Percentiles rank a stretch among this genome's conserved stretches.
Evolutionary conservation across 2,113 vertebrate genomes (phyloP).

Genomic region (Salvelinus sp.): DNA sequence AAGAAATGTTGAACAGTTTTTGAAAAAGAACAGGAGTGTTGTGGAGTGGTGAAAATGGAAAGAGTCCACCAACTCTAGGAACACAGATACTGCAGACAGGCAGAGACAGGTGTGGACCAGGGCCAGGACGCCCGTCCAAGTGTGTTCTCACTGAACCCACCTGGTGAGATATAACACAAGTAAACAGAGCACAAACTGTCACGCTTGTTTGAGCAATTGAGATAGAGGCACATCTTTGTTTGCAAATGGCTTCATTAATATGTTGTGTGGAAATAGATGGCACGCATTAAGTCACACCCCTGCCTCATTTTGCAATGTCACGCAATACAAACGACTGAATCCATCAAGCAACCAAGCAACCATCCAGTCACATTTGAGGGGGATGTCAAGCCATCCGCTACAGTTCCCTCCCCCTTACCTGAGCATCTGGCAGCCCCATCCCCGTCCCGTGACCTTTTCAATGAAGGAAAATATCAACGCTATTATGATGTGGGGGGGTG

Average conservation of each 20-base stretch:
- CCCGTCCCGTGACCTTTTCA: conserved; percentile 48
- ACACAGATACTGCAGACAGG: not conserved
- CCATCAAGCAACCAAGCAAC: conserved; percentile 33
- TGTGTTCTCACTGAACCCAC: not conserved
- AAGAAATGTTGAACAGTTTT: not conserved
- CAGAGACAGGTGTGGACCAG: not conserved
- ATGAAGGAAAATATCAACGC: conserved; percentile 47
- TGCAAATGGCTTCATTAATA: conserved; percentile 56
- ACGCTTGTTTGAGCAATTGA: no score
- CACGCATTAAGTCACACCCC: conserved; percentile 45
- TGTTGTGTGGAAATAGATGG: conserved; percentile 45
- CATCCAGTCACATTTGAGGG: conserved; percentile 6
- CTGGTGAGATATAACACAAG: not conserved
- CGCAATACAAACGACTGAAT: conserved; percentile 46
- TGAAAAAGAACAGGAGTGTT: not conserved
- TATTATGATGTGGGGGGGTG: conserved; percentile 24
- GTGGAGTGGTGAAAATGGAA: not conserved
- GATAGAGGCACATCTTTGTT: conserved; percentile 23
- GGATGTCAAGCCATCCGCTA: not conserved
- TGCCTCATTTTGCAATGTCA: conserved; percentile 55
- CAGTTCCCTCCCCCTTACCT: not conserved
- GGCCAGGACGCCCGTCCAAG: not conserved
- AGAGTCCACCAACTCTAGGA: not conserved
- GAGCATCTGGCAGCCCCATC: conserved; percentile 29
- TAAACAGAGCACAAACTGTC: not conserved